Evolutionary conservation across 2,113 vertebrate species (phyloP), one percentile per base, ranked within the genome.

Genomic region (Butorides virescens): DNA sequence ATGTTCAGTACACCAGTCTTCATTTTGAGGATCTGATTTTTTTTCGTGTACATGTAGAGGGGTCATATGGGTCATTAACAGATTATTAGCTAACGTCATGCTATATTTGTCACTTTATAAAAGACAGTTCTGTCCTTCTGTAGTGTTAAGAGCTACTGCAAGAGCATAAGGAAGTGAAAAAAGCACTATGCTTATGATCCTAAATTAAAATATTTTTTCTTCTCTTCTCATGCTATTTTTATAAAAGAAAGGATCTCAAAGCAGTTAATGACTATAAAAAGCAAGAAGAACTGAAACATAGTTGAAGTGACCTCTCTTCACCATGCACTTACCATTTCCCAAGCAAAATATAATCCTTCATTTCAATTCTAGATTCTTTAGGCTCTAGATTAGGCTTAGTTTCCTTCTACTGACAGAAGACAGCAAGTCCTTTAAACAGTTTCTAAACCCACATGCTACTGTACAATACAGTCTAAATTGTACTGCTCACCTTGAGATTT

Each of bases 401-500:
- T 89, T 91, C 23, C 23, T 86, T 82, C 70, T 68, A 47, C 37
- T n/a, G 47, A 56, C 20, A 13, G 61, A 72, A 65, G 42, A 34
- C 2, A 68, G 0, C n/a, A 71, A 20, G 5, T 77, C 55, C 55
- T 88, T 63, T 5, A 58, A 25, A 36, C 11, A 72, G 27, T 61
- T 89, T 81, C 66, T 88, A 88, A 90, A 88, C 17, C 21, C 47
- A 55, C 5, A 21, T 42, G 13, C 42, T 53, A 15, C 22, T 34
- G 42, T 37, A 86, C 63, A 67, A 61, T 4, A 30, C 26, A 82
- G 37, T 34, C 36, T 9, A 23, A 67, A 82, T 5, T 71, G 16
- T 6, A 65, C 27, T 50, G 79, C 95, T 97, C 76, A 97, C 97
- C 97, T 92, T 96, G 96, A 55, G 95, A 88, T 22, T 95, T 95